Base-by-base conservation (phyloP, 2,888 invertebrate genomes). In the Dynastes maya region DNA sequence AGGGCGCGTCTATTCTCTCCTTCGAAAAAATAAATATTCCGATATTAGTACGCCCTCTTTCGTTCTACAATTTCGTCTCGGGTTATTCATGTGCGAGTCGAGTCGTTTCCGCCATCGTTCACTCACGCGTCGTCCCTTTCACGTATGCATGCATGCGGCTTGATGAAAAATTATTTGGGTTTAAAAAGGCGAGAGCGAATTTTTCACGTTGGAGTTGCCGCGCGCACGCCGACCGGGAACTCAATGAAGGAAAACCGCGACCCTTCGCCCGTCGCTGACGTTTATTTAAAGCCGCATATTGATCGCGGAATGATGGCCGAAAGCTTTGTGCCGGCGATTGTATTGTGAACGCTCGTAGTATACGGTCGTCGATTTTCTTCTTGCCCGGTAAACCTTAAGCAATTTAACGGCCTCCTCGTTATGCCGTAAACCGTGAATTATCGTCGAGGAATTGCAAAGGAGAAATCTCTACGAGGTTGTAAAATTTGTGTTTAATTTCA, bases 211-310 rank as follows among this genome's bases (percentile, higher is more conserved):
- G 51, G 9, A 51, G 22, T 63, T 55, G 22, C 63, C 13, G 32
- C 29, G 61, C 61, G 29, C 68, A 51, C 49, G 27, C 49, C 27
- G 27, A 9, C 45, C 68, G 51, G 49, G 11, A 68, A 51, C 27
- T n/a, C 49, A 29, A 51, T 29, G 68, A 68, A 68, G 51, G 51
- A 68, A 51, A 49, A 40, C 13, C 68, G 55, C 27, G 29, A 29
- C 13, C 68, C 68, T 68, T 68, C 51, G 49, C 13, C 51, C 27
- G 49, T 68, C 51, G 13, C 51, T 27, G 65, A n/a, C 40, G 68
- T 68, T 68, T 68, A 68, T 68, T 68, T 68, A 68, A 68, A 68
- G 51, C 68, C 51, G 51, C 68, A 51, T 68, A 68, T 68, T 68
- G 68, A 68, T 68, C 68, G 68, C 13, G 13, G 11, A 68, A 51